A percentile compares a stretch with the other conserved stretches of the same genome.
Evolutionary conservation across 2,113 vertebrate genomes (phyloP).

Genomic region (Xerus inauris): DNA sequence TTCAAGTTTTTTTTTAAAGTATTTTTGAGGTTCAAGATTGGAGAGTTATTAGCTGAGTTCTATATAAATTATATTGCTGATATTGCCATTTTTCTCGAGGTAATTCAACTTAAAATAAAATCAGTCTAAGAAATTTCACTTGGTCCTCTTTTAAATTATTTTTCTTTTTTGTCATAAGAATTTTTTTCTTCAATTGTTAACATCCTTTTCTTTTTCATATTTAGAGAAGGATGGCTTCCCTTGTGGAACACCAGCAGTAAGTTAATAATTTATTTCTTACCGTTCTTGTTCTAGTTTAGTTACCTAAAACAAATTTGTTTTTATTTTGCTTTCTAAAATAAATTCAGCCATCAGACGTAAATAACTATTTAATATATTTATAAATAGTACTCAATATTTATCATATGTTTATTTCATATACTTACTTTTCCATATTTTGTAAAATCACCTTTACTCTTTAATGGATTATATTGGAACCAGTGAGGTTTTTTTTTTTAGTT

Average conservation of each 20-base stretch:
- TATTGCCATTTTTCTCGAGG: constrained; percentile 19
- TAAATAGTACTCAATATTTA: not conserved
- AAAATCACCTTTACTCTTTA: constrained; percentile 20
- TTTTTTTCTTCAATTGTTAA: constrained; percentile 51
- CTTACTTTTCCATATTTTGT: not conserved
- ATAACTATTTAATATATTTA: not conserved
- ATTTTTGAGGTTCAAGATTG: constrained; percentile 24
- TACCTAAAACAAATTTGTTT: constrained; percentile 37
- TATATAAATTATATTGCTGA: not conserved
- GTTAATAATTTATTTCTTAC: constrained; percentile 80
- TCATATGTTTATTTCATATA: constrained; percentile 18
- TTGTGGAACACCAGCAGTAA: constrained; percentile 93
- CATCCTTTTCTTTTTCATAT: constrained; percentile 72
- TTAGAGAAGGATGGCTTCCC: constrained; percentile 96
- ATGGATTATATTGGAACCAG: not conserved
- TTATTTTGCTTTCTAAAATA: constrained; percentile 54
- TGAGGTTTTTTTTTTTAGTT: too few species aligned
- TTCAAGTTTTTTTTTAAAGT: not conserved
- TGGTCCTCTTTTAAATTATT: constrained; percentile 40
- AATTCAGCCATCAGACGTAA: constrained; percentile 38
- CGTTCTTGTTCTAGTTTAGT: not conserved
- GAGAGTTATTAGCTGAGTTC: not conserved
- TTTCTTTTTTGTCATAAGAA: not conserved
- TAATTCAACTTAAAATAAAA: constrained; percentile 48
- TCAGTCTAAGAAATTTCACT: constrained; percentile 14